Evolutionary conservation across 1,140 invertebrate genomes (phyloP), one percentile per base, ranked within the genome.

Genomic region (Drosophila bocki): DNA sequence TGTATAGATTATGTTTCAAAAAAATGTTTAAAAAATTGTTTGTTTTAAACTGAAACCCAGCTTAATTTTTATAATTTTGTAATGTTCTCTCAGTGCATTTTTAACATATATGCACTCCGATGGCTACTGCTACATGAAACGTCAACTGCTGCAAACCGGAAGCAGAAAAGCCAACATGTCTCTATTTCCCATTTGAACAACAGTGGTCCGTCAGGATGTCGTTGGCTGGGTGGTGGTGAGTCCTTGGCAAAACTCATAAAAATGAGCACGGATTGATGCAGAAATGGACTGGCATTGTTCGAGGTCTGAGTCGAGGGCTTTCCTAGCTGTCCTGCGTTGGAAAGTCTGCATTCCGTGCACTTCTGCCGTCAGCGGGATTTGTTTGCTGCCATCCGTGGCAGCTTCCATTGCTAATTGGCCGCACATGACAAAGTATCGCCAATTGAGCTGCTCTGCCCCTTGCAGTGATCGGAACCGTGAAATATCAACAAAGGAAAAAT

Each of bases 91-190:
- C 50, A 45, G 63, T 68, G 63, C 39, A 44, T 17, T 12, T 39
- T 48, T 39, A 32, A 54, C 47, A 69, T 53, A 29, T 44, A 33
- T 47, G 17, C 19, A 22, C 45, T 67, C 32, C 45, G 35, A 8
- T 57, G 41, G 51, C 33, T 22, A 35, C 59, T 75, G 50, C 17
- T 74, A 47, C 74, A 75, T 51, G 67, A 44, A 90, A 76, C 69
- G 75, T 69, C 75, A 81, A 82, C 85, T 78, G 79, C 78, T 85
- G 81, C 81, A 56, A 81, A 79, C 90, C 85, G 81, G 75, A 88
- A 82, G 85, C 85, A 72, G 85, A 71, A 88, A 90, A 88, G 82
- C 85, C 85, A 88, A 90, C 85, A 88, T 90, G 81, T 88, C 85
- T 88, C 80, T 88, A 88, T 88, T 87, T 87, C 84, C 69, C 84